Evolutionary conservation across 2,113 vertebrate species (phyloP).

Genomic region (Taurulus bubalis): DNA sequence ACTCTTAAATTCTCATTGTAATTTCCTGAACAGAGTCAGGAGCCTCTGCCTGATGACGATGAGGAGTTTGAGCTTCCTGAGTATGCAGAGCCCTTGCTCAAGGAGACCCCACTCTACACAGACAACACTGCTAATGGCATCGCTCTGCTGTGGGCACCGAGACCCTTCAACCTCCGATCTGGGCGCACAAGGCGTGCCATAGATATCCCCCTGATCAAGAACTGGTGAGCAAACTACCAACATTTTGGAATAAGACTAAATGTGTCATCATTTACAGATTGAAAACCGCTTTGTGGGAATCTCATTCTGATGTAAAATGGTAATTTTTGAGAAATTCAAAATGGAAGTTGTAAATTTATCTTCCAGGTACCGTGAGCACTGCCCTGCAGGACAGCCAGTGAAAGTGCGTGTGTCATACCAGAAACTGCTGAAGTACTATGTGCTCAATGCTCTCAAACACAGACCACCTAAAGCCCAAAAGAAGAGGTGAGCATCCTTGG

Average conservation of each 20-base stretch:
- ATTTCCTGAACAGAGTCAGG: constrained; percentile 87
- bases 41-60: constrained; percentile 96
- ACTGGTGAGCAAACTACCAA: constrained; percentile 86
- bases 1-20: background rate
- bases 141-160: constrained; percentile 96
- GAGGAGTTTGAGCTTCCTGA: constrained; percentile 99
- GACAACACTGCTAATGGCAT: constrained; percentile 99
- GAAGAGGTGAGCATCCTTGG: constrained; percentile 87
- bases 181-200: constrained; percentile 96
- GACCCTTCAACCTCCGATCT: constrained; percentile 96
- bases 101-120: constrained; percentile 96
- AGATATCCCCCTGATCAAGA: constrained; percentile 97
- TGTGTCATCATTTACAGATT: background rate
- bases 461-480: constrained; percentile 98
- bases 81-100: constrained; percentile 96
- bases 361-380: constrained; percentile 96
- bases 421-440: constrained; percentile 98
- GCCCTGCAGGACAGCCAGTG: constrained; percentile 97
- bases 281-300: background rate
- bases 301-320: background rate
- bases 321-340: background rate
- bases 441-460: constrained; percentile 98
- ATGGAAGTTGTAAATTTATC: background rate
- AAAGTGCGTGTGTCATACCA: constrained; percentile 99
- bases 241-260: background rate